Base-by-base conservation (phyloP, 1,140 invertebrate species). In the Pseudomyrmex pallidus region DNA sequence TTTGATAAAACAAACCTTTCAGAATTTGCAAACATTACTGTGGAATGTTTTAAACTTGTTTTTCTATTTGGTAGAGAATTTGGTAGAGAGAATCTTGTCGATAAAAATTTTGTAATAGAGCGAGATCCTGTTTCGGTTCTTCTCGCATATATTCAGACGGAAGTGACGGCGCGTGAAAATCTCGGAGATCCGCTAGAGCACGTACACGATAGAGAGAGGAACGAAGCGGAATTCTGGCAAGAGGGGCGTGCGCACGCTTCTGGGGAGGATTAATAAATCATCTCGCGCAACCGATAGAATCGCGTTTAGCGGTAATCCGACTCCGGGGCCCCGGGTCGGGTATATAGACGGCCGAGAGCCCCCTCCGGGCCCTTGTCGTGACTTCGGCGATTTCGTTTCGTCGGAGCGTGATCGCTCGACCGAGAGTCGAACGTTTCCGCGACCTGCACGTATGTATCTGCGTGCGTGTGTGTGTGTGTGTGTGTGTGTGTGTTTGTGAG, bases 191-290 rank as follows among this genome's bases (percentile, higher is more conserved):
- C 44, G 64, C 64, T 48, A 22, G 52, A 67, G 12, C 35, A 46
- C 25, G 50, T 35, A 35, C 5, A 35, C 35, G 35, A 35, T 35
- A 76, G 12, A 50, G 44, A 20, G 50, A 20, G 62, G 48, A 74
- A 13, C 73, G 15, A 13, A 22, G 7, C 17, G 17, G 12, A 17
- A 56, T 76, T 61, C 13, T 50, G 17, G 48, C 5, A 12, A 20
- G 22, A n/a, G 54, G 15, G n/a, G 44, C 44, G 64, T 50, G 44
- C n/a, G 44, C n/a, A 22, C 56, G 10, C 54, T 70, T 80, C 64
- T 80, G 54, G 5, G 35, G 48, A 70, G 54, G 54, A 80, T 80
- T 80, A 80, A 70, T 80, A 80, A 80, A 80, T 80, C 76, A 70
- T 59, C 54, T 44, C n/a, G 54, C n/a, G 15, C 17, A 5, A 20